phyloP scores from a whole-genome alignment of 2,113 vertebrate species.

The Psilopsiagon aymara region DNA sequence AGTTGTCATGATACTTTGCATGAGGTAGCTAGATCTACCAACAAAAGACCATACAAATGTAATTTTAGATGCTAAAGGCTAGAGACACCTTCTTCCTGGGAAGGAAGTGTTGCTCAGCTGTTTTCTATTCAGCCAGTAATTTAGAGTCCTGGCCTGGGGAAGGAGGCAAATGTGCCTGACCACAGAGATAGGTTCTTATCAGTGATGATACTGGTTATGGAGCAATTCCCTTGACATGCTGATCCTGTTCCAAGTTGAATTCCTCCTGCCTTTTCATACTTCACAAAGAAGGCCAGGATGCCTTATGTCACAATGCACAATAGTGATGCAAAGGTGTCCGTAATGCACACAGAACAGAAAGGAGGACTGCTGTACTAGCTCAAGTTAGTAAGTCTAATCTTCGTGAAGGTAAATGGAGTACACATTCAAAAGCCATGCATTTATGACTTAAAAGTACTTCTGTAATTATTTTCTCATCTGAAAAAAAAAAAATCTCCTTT shows the following conservation, averaged over 20 bases:
- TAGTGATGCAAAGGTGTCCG: background rate
- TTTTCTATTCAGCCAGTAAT: background rate
- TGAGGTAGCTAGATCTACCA: background rate
- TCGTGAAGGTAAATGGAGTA: background rate
- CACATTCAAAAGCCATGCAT: background rate
- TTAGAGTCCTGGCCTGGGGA: accelerated
- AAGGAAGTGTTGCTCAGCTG: background rate
- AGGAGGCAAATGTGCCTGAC: too few relatives aligned
- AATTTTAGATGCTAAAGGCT: background rate
- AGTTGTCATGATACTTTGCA: background rate
- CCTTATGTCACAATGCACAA: background rate
- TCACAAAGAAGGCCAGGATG: background rate
- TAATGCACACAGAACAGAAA: background rate
- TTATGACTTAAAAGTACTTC: background rate
- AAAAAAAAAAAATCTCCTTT: background rate
- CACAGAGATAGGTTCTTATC: background rate
- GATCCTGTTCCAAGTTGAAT: background rate
- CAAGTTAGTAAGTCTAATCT: background rate
- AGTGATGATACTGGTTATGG: background rate
- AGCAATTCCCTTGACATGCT: background rate
- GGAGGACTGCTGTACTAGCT: background rate
- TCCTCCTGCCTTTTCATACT: background rate
- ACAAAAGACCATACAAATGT: background rate
- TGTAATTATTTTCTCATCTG: background rate
- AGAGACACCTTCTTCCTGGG: background rate